Evolutionary conservation across 2,113 vertebrate genomes (phyloP), one percentile per base, ranked within the genome.

Genomic region (Gadus macrocephalus): DNA sequence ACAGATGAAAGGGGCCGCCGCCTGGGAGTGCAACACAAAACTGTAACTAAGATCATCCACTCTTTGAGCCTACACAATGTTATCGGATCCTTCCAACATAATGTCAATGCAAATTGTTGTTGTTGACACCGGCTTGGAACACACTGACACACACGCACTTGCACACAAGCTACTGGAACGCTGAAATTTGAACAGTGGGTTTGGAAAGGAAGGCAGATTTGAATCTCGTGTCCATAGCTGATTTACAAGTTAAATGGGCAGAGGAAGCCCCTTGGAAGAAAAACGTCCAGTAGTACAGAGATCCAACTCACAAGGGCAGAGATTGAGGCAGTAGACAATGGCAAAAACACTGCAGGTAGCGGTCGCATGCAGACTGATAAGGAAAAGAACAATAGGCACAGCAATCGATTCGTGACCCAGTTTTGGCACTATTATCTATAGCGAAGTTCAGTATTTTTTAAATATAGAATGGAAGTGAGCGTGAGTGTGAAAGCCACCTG

Each of bases 241-340:
- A 89, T 90, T 89, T 91, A 76, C 84, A 87, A 86, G 86, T 84
- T 53, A 86, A 87, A 80, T 2, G 9, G 38, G 11, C 38, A 42
- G 25, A 35, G 31, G 31, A 35, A 35, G 6, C 31, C 31, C 12
- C 42, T 49, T 49, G 42, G 11, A 49, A 49, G 42, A 14, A 9
- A 9, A 49, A 49, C 9, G 6, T 49, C 12, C 42, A 49, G 42
- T 14, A 49, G 2, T 11, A 49, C 42, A 49, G 12, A 49, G 42
- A 7, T 49, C 42, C 8, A 9, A 14, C 42, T 42, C 38, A 42
- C 25, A 25, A 42, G 38, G 38, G 38, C 12, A 49, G 42, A 49
- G 8, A 7, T 2, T 9, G 42, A 14, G 42, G 42, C 42, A 1
- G 42, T 14, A 49, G 42, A 49, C 42, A 12, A 49, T 9, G 11